Percentiles rank a stretch among this genome's conserved stretches.
Conservation (phyloP, 2,113 vertebrate species). For the Urocitellus parryii region DNA sequence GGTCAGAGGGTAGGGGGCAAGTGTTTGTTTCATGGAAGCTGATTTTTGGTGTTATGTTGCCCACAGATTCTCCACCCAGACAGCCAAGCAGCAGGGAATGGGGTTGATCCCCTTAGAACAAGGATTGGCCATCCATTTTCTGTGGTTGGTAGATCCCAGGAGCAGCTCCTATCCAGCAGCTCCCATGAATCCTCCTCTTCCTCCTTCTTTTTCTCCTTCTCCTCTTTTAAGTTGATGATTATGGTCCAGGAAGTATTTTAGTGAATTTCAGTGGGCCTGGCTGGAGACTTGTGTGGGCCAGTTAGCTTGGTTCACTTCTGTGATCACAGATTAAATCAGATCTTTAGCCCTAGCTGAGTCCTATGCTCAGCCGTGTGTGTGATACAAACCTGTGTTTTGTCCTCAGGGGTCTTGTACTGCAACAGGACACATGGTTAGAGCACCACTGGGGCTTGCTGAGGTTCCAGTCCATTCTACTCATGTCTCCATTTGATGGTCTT, state of each 20-base stretch:
- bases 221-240: neutral
- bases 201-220: neutral
- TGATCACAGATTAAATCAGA: neutral
- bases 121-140: neutral
- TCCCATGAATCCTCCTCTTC: neutral
- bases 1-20: neutral
- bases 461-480: neutral
- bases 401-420: neutral
- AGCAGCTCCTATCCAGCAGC: neutral
- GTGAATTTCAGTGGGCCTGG: neutral
- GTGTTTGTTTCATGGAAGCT: neutral
- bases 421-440: neutral
- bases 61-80: neutral
- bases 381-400: neutral
- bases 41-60: neutral
- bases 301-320: neutral
- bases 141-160: neutral
- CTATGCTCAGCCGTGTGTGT: neutral
- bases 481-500: constrained; percentile 17
- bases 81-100: neutral
- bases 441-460: neutral
- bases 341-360: neutral
- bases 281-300: neutral
- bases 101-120: neutral
- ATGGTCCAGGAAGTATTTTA: neutral